Conservation (phyloP, 2,113 vertebrate genomes). For the Corydoras maculifer region DNA sequence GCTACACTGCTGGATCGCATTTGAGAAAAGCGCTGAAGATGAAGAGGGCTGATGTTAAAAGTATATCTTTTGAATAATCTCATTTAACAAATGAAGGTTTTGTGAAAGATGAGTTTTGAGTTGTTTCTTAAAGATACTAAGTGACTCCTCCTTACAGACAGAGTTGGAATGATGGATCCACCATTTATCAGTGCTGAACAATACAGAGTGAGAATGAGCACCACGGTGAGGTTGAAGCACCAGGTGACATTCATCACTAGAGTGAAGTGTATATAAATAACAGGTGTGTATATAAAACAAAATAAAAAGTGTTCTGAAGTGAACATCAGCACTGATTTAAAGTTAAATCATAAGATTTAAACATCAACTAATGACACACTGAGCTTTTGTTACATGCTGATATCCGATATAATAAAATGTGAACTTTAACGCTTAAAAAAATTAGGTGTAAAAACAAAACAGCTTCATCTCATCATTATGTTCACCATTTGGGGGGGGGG, state of each 20-base stretch:
- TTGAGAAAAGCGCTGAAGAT: conserved; percentile 6
- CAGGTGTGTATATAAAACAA: neutral
- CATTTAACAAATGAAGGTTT: neutral
- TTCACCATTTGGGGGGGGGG: too few relatives aligned
- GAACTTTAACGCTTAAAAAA: neutral
- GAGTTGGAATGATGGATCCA: too few relatives aligned
- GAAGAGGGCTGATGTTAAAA: conserved; percentile 3
- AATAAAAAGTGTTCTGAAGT: neutral
- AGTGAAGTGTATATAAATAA: neutral
- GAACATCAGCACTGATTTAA: conserved; percentile 15
- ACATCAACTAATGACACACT: conserved; percentile 19
- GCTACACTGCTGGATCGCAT: conserved; percentile 18
- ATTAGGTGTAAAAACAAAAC: too few relatives aligned
- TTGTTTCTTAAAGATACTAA: too few relatives aligned
- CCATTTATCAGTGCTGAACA: too few relatives aligned
- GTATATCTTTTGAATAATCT: neutral
- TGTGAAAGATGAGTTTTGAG: too few relatives aligned
- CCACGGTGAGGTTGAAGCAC: too few relatives aligned
- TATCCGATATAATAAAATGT: neutral
- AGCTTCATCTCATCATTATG: too few relatives aligned
- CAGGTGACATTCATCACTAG: too few relatives aligned
- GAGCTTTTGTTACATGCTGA: neutral
- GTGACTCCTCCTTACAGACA: too few relatives aligned
- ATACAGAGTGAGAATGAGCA: too few relatives aligned
- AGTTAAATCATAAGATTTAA: conserved; percentile 14